phyloP scores from a whole-genome alignment of 1,140 invertebrate species.

The Gonioctena quinquepunctata region DNA sequence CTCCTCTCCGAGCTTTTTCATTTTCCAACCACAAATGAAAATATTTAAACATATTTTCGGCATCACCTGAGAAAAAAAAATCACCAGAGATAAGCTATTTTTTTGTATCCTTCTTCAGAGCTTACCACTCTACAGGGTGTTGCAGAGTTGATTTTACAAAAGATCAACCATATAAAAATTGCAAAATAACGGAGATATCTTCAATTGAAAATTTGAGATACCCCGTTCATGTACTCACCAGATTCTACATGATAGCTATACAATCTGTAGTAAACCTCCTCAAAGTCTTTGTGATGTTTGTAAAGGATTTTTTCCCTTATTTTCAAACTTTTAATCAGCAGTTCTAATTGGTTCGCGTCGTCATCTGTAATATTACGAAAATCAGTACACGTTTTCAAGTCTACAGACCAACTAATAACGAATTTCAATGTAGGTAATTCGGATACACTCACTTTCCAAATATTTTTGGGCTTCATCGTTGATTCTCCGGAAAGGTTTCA shows the following conservation, averaged over 20 bases:
- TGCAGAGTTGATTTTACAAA: too few relatives aligned
- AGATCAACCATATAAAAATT: too few relatives aligned
- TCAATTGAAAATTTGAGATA: neutral
- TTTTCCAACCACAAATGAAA: constrained; percentile 43
- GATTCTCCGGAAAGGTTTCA: constrained; percentile 34
- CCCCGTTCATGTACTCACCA: constrained; percentile 32
- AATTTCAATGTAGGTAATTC: too few relatives aligned
- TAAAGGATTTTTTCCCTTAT: constrained; percentile 41
- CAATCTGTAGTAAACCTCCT: constrained; percentile 41
- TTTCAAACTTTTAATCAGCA: constrained; percentile 37
- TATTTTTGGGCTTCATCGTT: constrained; percentile 43
- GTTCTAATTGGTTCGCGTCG: constrained; percentile 33
- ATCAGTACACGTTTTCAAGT: too few relatives aligned
- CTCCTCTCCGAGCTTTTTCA: constrained; percentile 38
- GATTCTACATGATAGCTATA: constrained; percentile 38
- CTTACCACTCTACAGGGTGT: too few relatives aligned
- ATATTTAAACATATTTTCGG: constrained; percentile 44
- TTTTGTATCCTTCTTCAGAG: too few relatives aligned
- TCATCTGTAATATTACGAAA: constrained; percentile 29
- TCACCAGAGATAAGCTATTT: too few relatives aligned
- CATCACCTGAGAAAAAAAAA: constrained; percentile 39
- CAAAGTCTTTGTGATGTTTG: constrained; percentile 44
- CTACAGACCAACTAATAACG: too few relatives aligned
- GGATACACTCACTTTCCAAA: constrained; percentile 39
- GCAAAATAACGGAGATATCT: too few relatives aligned